Conservation (phyloP, 2,888 invertebrate genomes). For the Stictocephala bisonia region DNA sequence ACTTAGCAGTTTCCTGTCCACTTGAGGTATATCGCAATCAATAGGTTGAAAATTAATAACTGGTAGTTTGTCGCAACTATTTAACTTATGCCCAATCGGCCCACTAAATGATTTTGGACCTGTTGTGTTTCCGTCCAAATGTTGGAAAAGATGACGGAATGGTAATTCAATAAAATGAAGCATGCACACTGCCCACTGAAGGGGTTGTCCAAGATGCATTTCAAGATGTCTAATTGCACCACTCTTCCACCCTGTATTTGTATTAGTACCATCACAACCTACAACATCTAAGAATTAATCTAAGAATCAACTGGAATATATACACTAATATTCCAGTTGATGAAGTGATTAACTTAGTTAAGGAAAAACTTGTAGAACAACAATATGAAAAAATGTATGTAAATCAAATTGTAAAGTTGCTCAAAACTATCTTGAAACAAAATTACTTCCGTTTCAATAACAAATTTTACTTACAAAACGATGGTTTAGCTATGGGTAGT, state of each 20-base stretch:
- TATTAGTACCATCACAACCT: constrained; percentile 28
- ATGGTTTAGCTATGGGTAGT: too few species aligned
- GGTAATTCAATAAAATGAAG: constrained; percentile 35
- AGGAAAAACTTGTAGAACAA: too few species aligned
- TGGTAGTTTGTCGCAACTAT: constrained; percentile 48
- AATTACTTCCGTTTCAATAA: too few species aligned
- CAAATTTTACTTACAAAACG: too few species aligned
- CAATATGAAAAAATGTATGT: too few species aligned
- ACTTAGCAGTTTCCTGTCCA: constrained; percentile 41
- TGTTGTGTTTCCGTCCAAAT: constrained; percentile 48
- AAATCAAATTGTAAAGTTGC: too few species aligned
- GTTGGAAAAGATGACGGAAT: constrained; percentile 46
- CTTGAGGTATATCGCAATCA: constrained; percentile 37
- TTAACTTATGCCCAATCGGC: constrained; percentile 45
- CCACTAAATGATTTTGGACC: constrained; percentile 50
- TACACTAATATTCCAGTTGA: too few species aligned
- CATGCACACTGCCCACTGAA: constrained; percentile 34
- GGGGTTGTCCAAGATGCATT: constrained; percentile 21
- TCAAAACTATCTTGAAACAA: too few species aligned
- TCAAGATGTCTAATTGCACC: constrained; percentile 35
- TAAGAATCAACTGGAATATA: too few species aligned
- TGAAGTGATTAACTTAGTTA: too few species aligned
- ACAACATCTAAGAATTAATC: constrained; percentile 28
- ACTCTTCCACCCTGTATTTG: constrained; percentile 37
- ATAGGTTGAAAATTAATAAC: constrained; percentile 44